A percentile compares a stretch with the other conserved stretches of the same genome.
Conservation (phyloP, 2,113 vertebrate genomes). For the Stercorarius parasiticus region DNA sequence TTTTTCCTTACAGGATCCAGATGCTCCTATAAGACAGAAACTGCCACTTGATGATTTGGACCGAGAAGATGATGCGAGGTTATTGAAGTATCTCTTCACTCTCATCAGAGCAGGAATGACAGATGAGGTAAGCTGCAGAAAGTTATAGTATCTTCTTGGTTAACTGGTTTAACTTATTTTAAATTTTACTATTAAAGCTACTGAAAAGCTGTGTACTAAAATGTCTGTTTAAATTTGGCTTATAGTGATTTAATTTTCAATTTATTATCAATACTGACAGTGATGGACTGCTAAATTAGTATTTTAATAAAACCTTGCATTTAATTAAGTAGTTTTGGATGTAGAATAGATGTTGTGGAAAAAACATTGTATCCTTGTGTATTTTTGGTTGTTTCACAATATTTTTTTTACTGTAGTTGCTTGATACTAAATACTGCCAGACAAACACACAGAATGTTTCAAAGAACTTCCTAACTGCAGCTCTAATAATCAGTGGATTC, state of each 20-base stretch:
- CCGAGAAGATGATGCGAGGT: slow-evolving; percentile 88
- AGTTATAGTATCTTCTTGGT: background rate
- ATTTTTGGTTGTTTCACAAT: background rate
- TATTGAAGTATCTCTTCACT: slow-evolving; percentile 92
- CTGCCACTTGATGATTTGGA: slow-evolving; percentile 94
- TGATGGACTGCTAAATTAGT: background rate
- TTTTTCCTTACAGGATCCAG: slow-evolving; percentile 83
- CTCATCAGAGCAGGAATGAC: slow-evolving; percentile 96
- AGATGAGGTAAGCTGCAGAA: slow-evolving; percentile 82
- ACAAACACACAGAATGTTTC: background rate
- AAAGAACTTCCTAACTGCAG: background rate
- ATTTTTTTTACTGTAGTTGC: background rate
- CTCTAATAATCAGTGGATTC: background rate
- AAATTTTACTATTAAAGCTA: background rate
- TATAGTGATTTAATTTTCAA: background rate
- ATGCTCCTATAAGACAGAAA: slow-evolving; percentile 94
- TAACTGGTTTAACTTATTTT: background rate
- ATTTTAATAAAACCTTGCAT: background rate
- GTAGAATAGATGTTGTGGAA: background rate
- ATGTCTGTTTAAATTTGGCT: background rate
- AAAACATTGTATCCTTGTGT: background rate
- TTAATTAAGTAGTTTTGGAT: background rate
- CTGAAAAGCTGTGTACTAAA: background rate
- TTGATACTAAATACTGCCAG: background rate
- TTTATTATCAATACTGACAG: background rate